A percentile compares a stretch with the other conserved stretches of the same genome.
Evolutionary conservation across 2,888 invertebrate genomes (phyloP).

Genomic region (Dysmachus trigonus): DNA sequence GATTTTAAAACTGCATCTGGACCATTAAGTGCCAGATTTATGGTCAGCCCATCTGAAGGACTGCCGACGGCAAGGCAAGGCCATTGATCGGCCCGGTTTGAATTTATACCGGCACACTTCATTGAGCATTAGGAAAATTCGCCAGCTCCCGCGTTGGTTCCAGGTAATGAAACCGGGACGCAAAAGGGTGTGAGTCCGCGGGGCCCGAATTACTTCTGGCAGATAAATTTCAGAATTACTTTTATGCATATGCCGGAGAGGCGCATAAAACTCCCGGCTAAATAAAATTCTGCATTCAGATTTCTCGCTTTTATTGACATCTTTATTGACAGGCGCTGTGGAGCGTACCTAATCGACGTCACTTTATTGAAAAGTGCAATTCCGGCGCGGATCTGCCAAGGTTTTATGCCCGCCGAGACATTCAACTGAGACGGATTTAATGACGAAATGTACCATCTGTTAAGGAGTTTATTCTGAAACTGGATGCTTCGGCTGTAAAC

Average conservation of each 20-base stretch:
- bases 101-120: conserved; percentile 48
- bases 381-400: background rate
- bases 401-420: conserved; percentile 18
- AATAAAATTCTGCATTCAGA: conserved; percentile 42
- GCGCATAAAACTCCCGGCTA: conserved; percentile 4
- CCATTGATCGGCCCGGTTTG: conserved; percentile 45
- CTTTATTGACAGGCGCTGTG: conserved; percentile 41
- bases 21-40: conserved; percentile 64
- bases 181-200: conserved; percentile 32
- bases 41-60: conserved; percentile 52
- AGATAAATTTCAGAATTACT: conserved; percentile 43
- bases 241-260: conserved; percentile 29
- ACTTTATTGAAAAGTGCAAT: conserved; percentile 40
- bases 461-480: conserved; percentile 10
- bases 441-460: conserved; percentile 21
- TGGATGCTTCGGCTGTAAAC: background rate
- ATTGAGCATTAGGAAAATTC: conserved; percentile 49
- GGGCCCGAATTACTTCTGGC: conserved; percentile 37
- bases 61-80: conserved; percentile 14
- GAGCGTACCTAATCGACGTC: conserved; percentile 42
- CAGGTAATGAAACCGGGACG: conserved; percentile 33
- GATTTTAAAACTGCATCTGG: conserved; percentile 53
- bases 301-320: conserved; percentile 44
- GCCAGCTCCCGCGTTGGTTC: background rate
- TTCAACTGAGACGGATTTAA: conserved; percentile 35